Percentiles rank a stretch among this genome's conserved stretches.
These are phyloP conservation scores for Mohoua ochrocephala DNA, from an alignment of 2,113 vertebrate species.

Conservation along the genomic window DNA sequence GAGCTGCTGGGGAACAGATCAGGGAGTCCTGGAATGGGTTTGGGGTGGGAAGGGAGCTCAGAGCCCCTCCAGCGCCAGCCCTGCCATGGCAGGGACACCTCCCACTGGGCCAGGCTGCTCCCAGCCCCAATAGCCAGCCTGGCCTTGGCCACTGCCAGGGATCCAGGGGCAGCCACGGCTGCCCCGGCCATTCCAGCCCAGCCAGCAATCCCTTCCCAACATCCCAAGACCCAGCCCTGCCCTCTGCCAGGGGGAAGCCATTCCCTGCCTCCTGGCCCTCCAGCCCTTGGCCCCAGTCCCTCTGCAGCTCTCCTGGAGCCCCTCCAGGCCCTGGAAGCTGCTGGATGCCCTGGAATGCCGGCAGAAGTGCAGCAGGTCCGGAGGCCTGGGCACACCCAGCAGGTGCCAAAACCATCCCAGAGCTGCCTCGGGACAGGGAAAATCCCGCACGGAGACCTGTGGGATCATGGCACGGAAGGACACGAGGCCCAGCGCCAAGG, in stretches of 20 bases:
- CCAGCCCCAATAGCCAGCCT: not conserved
- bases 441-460: fast-evolving
- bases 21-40: not conserved
- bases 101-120: not conserved
- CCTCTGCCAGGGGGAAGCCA: not conserved
- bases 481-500: not conserved
- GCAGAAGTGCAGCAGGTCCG: not conserved
- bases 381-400: not conserved
- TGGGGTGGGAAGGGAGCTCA: not conserved
- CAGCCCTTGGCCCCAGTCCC: not conserved
- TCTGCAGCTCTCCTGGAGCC: not conserved
- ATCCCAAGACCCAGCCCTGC: not conserved
- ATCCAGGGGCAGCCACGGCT: not conserved
- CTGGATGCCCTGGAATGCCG: not conserved
- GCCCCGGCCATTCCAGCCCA: not conserved
- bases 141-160: not conserved
- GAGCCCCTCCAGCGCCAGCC: not conserved
- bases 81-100: not conserved
- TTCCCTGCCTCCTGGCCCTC: not conserved
- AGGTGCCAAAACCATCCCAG: not conserved
- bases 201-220: not conserved
- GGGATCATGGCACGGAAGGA: not conserved
- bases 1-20: not conserved
- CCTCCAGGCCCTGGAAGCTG: not conserved
- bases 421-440: not conserved